Base-by-base conservation (phyloP, 2,888 invertebrate species). In the Trissonchulus latispiculum region DNA sequence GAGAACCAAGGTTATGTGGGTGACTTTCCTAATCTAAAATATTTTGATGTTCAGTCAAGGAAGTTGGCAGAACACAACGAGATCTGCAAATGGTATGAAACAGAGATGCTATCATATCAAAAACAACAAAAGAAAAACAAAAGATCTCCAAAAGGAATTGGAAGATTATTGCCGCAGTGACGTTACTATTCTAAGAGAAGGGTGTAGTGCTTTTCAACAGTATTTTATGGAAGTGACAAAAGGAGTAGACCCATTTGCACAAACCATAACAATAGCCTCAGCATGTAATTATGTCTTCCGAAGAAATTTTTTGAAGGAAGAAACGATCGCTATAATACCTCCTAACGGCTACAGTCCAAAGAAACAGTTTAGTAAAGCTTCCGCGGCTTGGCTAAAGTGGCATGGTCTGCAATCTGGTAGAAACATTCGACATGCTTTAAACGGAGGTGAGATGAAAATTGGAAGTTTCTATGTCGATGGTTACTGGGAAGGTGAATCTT, bases 141-240 rank as follows among this genome's bases (percentile, higher is more conserved):
- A 64, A 18, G 33, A 35, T 64, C 33, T 64, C 18, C 8, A 64
- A 64, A 35, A 64, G 29, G 8, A 31, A 8, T 64, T 64, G n/a
- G 66, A 64, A 29, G 66, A 31, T 15, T 64, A 64, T 35, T 64
- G 66, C n/a, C 29, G 29, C 15, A 35, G 33, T 64, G 66, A 64
- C 29, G 66, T 64, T 8, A 18, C 33, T 18, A 35, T 64, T 8
- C 33, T 8, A 29, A 35, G 33, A 64, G 33, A 8, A n/a, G 66
- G 32, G 15, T 64, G 66, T 35, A 64, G 33, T 32, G 32, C 32
- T 18, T 64, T 64, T 64, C 8, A 35, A 8, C 32, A 64, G 15
- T 32, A 32, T 31, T 64, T 15, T 64, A 32, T 64, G 18, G 66
- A 64, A 64, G n/a, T n/a, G n/a, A 64, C 66, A 15, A 64, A 35